Base-by-base conservation (phyloP, 2,888 invertebrate genomes). In the Stratiomys singularior region DNA sequence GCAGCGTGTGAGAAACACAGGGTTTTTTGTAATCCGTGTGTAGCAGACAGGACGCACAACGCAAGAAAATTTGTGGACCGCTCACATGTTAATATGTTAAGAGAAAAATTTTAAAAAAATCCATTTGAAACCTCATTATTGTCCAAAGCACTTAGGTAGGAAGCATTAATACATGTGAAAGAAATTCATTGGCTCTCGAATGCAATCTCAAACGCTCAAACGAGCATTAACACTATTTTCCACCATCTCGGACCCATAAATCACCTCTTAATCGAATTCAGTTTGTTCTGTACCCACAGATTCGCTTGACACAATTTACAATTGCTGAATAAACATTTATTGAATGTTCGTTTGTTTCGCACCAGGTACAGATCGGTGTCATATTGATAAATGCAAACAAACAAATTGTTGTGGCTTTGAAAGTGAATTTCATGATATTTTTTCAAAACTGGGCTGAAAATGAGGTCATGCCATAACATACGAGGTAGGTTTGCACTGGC, bases 351-450 rank as follows among this genome's bases (percentile, higher is more conserved):
- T 52, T 52, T 52, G 52, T 52, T 52, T 52, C 52, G 52, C 18
- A 18, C 52, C 52, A 18, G 15, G 18, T 18, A 52, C 15, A 3
- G 52, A 52, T 52, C 52, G 52, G 52, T 52, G 52, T 18, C 52
- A 52, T 52, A 52, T 52, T 52, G 52, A 52, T 52, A 18, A 52
- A 52, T 52, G 52, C n/a, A 52, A 52, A 13, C 18, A 52, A 52
- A 52, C 52, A 52, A 52, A 52, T 52, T 52, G 52, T 18, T 52
- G 52, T 52, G 52, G 52, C 18, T 18, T 52, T n/a, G 15, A 52
- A 13, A n/a, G 52, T 52, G 37, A 37, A 37, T 52, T 52, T 52
- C 7, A 52, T 4, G 52, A 52, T 52, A 52, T 52, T 52, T 52
- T 52, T 18, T 37, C 9, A 37, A 5, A 9, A 9, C 37, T 18